These are phyloP conservation scores for Diorhabda sublineata DNA, from an alignment of 1,140 invertebrate genomes.

Conservation along the genomic window DNA sequence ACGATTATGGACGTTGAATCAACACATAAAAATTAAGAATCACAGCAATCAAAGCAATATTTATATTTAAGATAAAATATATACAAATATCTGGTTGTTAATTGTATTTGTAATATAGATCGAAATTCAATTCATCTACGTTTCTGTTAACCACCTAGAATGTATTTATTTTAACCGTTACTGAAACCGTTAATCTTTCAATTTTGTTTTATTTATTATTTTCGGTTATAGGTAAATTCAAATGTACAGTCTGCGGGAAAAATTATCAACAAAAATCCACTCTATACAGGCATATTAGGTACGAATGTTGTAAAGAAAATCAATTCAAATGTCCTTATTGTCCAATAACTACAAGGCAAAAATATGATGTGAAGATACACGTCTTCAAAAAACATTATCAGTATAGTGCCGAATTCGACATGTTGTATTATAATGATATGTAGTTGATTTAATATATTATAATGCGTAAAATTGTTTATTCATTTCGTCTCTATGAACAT, in stretches of 20 bases:
- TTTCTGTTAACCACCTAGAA: too few relatives aligned
- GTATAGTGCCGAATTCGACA: conserved; percentile 17
- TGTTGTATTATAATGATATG: conserved; percentile 17
- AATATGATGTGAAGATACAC: conserved; percentile 35
- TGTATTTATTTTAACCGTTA: too few relatives aligned
- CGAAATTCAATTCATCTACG: too few relatives aligned
- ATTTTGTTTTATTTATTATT: too few relatives aligned
- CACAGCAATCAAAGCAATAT: neutral
- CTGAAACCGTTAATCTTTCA: too few relatives aligned
- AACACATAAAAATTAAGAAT: neutral
- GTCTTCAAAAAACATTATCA: conserved; percentile 26
- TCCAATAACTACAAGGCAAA: conserved; percentile 39
- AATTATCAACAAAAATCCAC: conserved; percentile 24
- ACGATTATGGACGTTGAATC: conserved; percentile 10
- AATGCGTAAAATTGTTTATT: neutral
- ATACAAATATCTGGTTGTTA: neutral
- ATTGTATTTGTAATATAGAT: too few relatives aligned
- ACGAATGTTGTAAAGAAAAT: conserved; percentile 60
- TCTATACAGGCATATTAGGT: conserved; percentile 51
- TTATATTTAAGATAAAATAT: neutral
- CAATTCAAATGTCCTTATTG: conserved; percentile 47
- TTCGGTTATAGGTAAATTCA: conserved; percentile 13
- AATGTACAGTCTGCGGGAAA: conserved; percentile 24
- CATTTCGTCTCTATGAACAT: neutral
- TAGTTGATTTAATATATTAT: neutral